Conservation (phyloP, 2,888 invertebrate genomes). For the Athetis lepigone region DNA sequence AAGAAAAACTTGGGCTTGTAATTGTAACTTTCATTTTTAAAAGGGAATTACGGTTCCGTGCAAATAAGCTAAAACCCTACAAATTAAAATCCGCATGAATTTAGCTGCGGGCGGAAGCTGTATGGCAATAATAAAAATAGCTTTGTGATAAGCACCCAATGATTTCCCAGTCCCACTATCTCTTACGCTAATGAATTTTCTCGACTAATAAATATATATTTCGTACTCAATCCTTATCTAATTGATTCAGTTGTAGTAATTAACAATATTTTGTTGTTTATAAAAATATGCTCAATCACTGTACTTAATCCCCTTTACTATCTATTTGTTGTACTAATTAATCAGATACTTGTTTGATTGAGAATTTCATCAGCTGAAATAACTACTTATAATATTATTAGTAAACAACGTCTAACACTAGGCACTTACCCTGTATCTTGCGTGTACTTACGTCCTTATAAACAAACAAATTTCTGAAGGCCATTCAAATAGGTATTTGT, state of each 20-base stretch:
- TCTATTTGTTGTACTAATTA: conserved; percentile 18
- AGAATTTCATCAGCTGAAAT: background rate
- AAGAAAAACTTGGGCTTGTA: no score
- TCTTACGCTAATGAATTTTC: conserved; percentile 6
- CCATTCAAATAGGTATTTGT: no score
- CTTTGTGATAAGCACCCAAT: conserved; percentile 23
- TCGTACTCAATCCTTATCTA: conserved; percentile 26
- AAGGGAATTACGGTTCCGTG: no score
- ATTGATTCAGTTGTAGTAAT: conserved; percentile 6
- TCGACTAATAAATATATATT: conserved; percentile 12
- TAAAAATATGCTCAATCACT: conserved; percentile 7
- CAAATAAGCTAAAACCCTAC: no score
- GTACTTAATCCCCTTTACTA: background rate
- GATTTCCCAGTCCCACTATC: conserved; percentile 26
- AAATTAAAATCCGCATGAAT: no score
- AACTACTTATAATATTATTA: no score
- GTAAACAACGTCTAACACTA: no score
- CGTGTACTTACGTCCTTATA: no score
- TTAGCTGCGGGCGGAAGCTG: no score
- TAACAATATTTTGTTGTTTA: conserved; percentile 11
- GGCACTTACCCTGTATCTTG: no score
- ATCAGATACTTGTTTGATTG: background rate
- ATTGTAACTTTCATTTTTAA: no score
- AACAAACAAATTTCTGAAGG: no score
- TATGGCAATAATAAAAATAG: conserved; percentile 5